Conservation (phyloP, 2,888 invertebrate genomes). For the Carpatolechia fugitivella region DNA sequence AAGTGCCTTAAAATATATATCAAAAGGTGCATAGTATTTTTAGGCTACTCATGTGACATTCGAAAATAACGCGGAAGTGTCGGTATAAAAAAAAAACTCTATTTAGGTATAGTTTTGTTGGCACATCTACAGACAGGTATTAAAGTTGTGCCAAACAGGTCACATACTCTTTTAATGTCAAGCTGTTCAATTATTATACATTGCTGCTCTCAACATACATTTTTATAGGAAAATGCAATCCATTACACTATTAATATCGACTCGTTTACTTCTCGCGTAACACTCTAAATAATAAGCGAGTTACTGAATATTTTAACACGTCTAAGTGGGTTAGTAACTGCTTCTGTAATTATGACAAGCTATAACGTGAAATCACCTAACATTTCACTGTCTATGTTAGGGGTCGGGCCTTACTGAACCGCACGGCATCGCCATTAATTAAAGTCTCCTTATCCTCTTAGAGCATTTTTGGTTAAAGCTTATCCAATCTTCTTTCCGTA, state of each 20-base stretch:
- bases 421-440: too few relatives aligned
- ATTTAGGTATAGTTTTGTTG: neutral
- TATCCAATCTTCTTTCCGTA: too few relatives aligned
- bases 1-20: too few relatives aligned
- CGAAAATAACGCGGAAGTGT: too few relatives aligned
- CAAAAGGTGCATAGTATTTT: too few relatives aligned
- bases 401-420: too few relatives aligned
- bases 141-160: neutral
- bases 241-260: neutral
- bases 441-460: too few relatives aligned
- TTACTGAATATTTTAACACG: neutral
- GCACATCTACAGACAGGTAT: neutral
- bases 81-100: too few relatives aligned
- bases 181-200: too few relatives aligned
- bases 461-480: too few relatives aligned
- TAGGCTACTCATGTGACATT: too few relatives aligned
- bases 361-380: neutral
- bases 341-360: neutral
- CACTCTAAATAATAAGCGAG: neutral
- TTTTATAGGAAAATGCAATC: neutral
- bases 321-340: neutral
- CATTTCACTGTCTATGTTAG: neutral
- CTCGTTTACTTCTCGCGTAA: neutral
- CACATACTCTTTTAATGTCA: neutral
- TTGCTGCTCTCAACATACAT: too few relatives aligned